Percentiles rank a stretch among this genome's conserved stretches.
Conservation (phyloP, 2,888 invertebrate species). For the Caenorhabditis macrosperma region DNA sequence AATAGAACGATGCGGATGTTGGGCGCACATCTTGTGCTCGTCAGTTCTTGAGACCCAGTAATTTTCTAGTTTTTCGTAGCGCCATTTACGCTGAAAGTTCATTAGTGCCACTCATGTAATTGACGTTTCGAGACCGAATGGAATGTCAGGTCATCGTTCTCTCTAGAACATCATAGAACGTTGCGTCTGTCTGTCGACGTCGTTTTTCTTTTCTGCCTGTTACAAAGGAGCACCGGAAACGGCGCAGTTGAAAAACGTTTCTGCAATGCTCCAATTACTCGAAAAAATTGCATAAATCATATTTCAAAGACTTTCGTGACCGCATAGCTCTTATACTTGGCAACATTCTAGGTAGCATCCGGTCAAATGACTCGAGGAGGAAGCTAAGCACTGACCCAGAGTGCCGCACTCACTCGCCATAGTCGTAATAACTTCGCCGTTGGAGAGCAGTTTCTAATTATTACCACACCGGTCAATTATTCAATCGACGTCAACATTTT, state of each 20-base stretch:
- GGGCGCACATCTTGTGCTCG: background rate
- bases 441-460: constrained; percentile 6
- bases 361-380: background rate
- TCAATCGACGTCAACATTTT: constrained; percentile 15
- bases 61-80: too few relatives aligned
- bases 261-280: too few relatives aligned
- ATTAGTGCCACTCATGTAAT: constrained; percentile 39
- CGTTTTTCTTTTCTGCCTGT: background rate
- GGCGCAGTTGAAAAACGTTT: background rate
- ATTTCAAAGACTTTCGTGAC: background rate
- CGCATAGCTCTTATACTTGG: background rate
- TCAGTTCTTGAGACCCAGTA: too few relatives aligned
- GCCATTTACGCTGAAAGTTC: constrained; percentile 29
- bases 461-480: constrained; percentile 24
- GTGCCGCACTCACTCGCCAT: background rate
- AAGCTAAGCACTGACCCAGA: background rate
- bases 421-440: constrained; percentile 1
- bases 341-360: constrained; percentile 2
- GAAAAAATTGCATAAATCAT: background rate
- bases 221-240: background rate
- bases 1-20: background rate
- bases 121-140: constrained; percentile 33
- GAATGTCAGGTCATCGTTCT: constrained; percentile 17
- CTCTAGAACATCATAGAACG: constrained; percentile 22
- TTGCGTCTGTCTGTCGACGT: background rate